Conservation (phyloP, 1,140 invertebrate species). For the Lineus longissimus region DNA sequence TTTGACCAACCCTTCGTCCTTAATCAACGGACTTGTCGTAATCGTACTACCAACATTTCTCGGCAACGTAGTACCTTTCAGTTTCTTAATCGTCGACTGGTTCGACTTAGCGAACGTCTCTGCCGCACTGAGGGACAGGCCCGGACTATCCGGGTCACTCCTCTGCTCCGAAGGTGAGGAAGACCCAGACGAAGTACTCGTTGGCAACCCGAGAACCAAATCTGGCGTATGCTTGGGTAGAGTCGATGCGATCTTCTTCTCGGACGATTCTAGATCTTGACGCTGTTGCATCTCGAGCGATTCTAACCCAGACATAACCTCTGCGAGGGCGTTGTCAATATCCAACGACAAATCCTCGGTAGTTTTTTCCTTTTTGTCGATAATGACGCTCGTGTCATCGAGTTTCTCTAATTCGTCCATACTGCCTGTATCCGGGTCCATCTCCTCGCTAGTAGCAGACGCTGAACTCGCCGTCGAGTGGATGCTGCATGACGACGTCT, state of each 20-base stretch:
- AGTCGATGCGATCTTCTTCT: slow-evolving; percentile 47
- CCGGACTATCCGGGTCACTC: slow-evolving; percentile 36
- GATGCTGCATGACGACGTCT: too few relatives aligned
- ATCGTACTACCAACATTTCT: slow-evolving; percentile 18
- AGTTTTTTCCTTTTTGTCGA: slow-evolving; percentile 11
- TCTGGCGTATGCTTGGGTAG: slow-evolving; percentile 71
- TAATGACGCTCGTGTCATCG: not conserved
- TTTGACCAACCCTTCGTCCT: not conserved
- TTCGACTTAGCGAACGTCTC: slow-evolving; percentile 57
- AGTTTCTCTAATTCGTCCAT: not conserved
- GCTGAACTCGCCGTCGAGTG: too few relatives aligned
- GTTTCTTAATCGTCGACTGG: slow-evolving; percentile 77
- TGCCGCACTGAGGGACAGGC: slow-evolving; percentile 33
- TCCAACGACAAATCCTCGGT: slow-evolving; percentile 44
- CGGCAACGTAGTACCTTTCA: slow-evolving; percentile 56
- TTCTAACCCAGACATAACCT: slow-evolving; percentile 47
- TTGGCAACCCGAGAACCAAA: slow-evolving; percentile 81
- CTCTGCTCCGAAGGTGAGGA: slow-evolving; percentile 27
- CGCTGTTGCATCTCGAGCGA: slow-evolving; percentile 45
- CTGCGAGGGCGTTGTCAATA: slow-evolving; percentile 47
- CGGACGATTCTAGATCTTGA: slow-evolving; percentile 39
- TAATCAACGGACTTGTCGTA: not conserved
- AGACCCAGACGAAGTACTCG: slow-evolving; percentile 19
- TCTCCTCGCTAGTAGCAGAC: too few relatives aligned
- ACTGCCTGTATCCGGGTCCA: too few relatives aligned